Evolutionary conservation across 2,888 invertebrate genomes (phyloP).

Genomic region (Pachydiplax longipennis): DNA sequence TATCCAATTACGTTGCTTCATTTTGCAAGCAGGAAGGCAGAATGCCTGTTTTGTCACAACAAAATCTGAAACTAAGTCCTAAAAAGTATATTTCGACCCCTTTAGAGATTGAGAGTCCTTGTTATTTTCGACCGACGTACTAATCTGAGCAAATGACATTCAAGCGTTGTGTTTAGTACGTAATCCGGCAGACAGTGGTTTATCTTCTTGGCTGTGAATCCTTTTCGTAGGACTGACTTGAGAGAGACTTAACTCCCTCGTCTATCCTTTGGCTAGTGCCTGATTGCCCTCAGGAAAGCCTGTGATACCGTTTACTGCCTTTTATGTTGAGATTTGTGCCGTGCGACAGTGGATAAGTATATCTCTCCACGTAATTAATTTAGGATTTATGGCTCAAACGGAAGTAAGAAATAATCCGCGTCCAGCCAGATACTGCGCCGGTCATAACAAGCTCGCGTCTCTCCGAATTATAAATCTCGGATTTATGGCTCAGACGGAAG

Average conservation of each 20-base stretch:
- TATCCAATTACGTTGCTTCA: no score
- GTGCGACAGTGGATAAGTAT: not conserved
- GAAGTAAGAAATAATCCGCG: no score
- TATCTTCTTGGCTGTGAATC: not conserved
- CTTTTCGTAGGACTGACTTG: not conserved
- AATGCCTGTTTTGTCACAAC: no score
- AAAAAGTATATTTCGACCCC: no score
- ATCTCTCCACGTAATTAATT: not conserved
- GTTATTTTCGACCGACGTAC: not conserved
- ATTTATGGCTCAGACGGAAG: no score
- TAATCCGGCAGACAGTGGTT: not conserved
- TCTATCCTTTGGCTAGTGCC: not conserved
- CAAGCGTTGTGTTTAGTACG: not conserved
- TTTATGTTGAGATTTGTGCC: not conserved
- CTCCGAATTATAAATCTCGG: no score
- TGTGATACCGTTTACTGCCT: not conserved
- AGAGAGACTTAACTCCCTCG: not conserved
- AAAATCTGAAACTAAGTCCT: no score
- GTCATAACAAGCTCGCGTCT: no score
- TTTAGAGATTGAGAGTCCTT: not conserved
- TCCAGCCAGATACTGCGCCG: no score
- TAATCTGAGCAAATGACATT: not conserved
- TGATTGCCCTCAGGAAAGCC: not conserved
- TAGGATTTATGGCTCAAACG: no score
- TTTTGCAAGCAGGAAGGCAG: no score